Evolutionary conservation across 2,797 vertebrate species (phyloP).

Genomic region (Phalanger gymnotis): DNA sequence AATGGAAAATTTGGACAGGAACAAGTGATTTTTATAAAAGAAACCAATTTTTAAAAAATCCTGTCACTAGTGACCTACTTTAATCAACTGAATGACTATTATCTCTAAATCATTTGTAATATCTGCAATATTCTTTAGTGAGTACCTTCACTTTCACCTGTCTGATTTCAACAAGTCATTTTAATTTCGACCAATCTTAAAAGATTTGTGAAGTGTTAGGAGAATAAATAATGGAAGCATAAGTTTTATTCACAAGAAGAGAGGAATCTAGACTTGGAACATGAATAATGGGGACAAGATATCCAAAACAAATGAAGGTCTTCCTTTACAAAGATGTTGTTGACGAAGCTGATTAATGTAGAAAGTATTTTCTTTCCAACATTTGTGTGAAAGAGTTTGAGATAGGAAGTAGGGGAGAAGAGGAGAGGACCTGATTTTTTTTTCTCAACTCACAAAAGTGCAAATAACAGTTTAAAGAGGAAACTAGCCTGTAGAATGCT

Average conservation of each 20-base stretch:
- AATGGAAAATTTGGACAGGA: not conserved
- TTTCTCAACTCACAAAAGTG: not conserved
- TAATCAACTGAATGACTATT: not conserved
- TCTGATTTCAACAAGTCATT: not conserved
- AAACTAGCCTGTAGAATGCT: not conserved
- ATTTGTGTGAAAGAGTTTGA: not conserved
- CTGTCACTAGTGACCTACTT: not conserved
- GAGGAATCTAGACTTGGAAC: not conserved
- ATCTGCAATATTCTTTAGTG: not conserved
- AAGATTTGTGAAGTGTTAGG: not conserved
- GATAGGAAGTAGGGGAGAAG: not conserved
- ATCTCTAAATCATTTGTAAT: not conserved
- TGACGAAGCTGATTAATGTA: not conserved
- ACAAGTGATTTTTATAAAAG: not conserved
- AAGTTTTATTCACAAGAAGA: not conserved
- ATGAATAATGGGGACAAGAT: not conserved
- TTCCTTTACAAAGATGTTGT: not conserved
- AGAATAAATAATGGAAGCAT: not conserved
- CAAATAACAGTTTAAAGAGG: not conserved
- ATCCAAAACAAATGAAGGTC: not conserved
- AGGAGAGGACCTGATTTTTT: not conserved
- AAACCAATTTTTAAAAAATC: not conserved
- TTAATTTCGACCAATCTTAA: not conserved
- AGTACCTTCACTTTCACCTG: not conserved
- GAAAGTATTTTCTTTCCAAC: not conserved